phyloP scores from a whole-genome alignment of 2,888 invertebrate genomes.

The Phragmatobia fuliginosa region DNA sequence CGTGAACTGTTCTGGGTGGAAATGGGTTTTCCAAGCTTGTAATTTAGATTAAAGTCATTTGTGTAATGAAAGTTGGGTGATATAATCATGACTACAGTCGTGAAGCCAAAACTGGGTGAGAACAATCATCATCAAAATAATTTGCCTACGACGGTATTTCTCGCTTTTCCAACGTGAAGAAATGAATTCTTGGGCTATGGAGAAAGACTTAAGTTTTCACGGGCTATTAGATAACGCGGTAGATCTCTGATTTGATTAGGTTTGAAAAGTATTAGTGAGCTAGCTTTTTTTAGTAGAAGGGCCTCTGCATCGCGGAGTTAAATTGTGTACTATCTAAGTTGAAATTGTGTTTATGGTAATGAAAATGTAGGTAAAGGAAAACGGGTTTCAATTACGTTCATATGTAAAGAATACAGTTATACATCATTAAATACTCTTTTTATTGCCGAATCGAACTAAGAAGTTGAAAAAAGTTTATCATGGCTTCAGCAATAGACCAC shows the following conservation, averaged over 20 bases:
- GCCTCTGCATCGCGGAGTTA: background rate
- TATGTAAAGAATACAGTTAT: too few relatives aligned
- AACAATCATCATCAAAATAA: conserved; percentile 12
- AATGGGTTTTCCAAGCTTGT: conserved; percentile 9
- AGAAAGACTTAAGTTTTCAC: background rate
- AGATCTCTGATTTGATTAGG: background rate
- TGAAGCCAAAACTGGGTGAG: background rate
- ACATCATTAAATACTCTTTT: too few relatives aligned
- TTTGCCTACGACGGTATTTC: background rate
- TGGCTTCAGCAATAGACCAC: too few relatives aligned
- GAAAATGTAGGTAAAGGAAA: too few relatives aligned
- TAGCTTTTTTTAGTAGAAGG: background rate
- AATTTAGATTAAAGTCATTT: conserved; percentile 9
- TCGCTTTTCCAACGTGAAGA: background rate
- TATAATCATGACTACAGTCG: background rate
- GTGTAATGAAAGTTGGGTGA: conserved; percentile 7
- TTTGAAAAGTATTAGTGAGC: background rate
- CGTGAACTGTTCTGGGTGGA: background rate
- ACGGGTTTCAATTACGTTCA: too few relatives aligned
- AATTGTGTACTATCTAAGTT: background rate
- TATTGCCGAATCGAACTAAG: too few relatives aligned
- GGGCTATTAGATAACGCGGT: background rate
- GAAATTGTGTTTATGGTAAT: too few relatives aligned
- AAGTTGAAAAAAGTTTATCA: too few relatives aligned
- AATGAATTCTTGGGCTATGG: background rate